Base-by-base conservation (phyloP, 2,113 vertebrate genomes). In the Toxostoma redivivum region DNA sequence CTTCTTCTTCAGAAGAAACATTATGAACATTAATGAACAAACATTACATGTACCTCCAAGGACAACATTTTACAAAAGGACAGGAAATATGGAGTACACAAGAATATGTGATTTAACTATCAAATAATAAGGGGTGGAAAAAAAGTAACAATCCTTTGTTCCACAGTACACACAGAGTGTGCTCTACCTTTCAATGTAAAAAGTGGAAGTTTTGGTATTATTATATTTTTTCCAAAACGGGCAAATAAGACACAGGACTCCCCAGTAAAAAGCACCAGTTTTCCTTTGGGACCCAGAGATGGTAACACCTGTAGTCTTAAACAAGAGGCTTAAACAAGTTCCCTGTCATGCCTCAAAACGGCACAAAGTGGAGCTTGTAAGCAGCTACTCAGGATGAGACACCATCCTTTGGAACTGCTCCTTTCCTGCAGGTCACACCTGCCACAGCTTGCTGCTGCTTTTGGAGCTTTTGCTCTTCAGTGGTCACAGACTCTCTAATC, bases 51-150 rank as follows among this genome's bases (percentile, higher is more conserved):
- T 19, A 69, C 50, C 77, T 47, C 47, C 16, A 77, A 58, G 80
- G 74, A 66, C 15, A 57, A 15, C 5, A 3, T 56, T 78, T 58
- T 86, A 77, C 72, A 58, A 79, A 83, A 77, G 66, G 37, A 57
- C 17, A 83, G 33, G 40, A 67, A 89, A 88, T 27, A 13, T 4
- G 23, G 19, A 70, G 12, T 62, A 77, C 51, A 50, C 57, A 9
- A 78, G 17, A 67, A 40, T 38, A 45, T 22, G 15, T 64, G 42
- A 77, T 40, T 77, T 79, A 69, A 65, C 31, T 40, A 45, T 51
- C 24, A 45, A 4, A 5, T 50, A 70, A 44, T 7, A 51, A 3
- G n/a, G 35, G 5, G 7, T 20, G 2, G 5, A 3, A 15, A 15
- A 19, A 14, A 40, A 18, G 15, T 57, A 60, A 71, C 24, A 72